These are phyloP conservation scores for Ceratina calcarata DNA, from an alignment of 1,140 invertebrate species.

Conservation along the genomic window DNA sequence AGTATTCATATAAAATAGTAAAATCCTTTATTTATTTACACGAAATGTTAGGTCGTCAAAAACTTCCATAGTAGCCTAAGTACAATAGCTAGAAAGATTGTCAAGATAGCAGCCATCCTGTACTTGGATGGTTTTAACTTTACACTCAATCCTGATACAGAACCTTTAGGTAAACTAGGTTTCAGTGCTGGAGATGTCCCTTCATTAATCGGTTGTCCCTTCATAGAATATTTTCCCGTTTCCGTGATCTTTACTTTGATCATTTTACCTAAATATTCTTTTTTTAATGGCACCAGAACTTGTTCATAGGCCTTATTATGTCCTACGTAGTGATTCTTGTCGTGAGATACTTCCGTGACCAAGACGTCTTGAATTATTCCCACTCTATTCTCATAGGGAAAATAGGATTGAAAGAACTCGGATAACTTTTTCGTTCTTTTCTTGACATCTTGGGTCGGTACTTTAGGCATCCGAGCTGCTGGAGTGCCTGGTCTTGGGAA, in stretches of 20 bases:
- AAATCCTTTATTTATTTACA: slow-evolving; percentile 9
- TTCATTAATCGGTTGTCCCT: slow-evolving; percentile 84
- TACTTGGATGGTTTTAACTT: slow-evolving; percentile 59
- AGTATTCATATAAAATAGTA: slow-evolving; percentile 13
- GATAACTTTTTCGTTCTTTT: slow-evolving; percentile 92
- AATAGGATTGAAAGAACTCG: slow-evolving; percentile 95
- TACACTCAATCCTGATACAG: slow-evolving; percentile 49
- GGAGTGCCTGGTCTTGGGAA: slow-evolving; percentile 97
- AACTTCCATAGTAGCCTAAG: slow-evolving; percentile 69
- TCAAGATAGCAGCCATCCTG: slow-evolving; percentile 51
- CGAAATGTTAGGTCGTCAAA: slow-evolving; percentile 42
- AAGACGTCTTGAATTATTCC: slow-evolving; percentile 90
- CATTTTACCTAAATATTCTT: slow-evolving; percentile 90
- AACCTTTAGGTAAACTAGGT: slow-evolving; percentile 52
- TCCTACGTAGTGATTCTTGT: slow-evolving; percentile 93
- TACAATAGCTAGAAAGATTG: slow-evolving; percentile 65
- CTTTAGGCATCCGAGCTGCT: slow-evolving; percentile 92
- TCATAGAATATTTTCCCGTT: slow-evolving; percentile 93
- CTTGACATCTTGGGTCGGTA: slow-evolving; percentile 93
- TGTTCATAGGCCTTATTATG: slow-evolving; percentile 99
- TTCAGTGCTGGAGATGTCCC: slow-evolving; percentile 52
- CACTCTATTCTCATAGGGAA: slow-evolving; percentile 89
- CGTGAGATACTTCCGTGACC: slow-evolving; percentile 96
- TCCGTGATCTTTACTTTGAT: slow-evolving; percentile 89
- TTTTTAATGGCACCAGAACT: slow-evolving; percentile 90